Evolutionary conservation across 2,797 vertebrate species (phyloP).

Genomic region (Gadopsis marmoratus): DNA sequence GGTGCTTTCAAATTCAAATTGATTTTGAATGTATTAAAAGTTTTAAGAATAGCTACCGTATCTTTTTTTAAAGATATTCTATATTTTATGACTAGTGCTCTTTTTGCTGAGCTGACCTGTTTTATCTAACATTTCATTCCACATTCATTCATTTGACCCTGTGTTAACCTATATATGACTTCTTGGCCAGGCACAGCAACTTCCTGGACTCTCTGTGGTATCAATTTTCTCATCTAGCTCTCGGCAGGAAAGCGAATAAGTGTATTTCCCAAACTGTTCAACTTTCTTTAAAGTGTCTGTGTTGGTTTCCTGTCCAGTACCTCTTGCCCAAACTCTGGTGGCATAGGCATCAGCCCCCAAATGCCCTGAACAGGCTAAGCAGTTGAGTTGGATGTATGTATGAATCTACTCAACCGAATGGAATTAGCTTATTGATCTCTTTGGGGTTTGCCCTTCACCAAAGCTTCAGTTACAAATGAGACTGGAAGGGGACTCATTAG

Average conservation of each 20-base stretch:
- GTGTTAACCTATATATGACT: too few relatives aligned
- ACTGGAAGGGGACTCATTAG: constrained; percentile 13
- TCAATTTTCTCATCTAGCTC: background rate
- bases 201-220: background rate
- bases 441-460: background rate
- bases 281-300: background rate
- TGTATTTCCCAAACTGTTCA: constrained; percentile 3
- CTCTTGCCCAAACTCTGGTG: background rate
- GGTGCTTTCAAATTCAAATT: too few relatives aligned
- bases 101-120: too few relatives aligned
- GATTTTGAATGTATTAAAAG: too few relatives aligned
- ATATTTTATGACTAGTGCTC: too few relatives aligned
- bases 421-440: constrained; percentile 27
- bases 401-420: constrained; percentile 13
- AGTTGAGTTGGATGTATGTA: background rate
- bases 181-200: background rate
- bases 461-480: background rate
- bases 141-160: too few relatives aligned
- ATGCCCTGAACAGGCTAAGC: background rate
- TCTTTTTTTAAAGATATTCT: too few relatives aligned
- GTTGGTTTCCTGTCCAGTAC: constrained; percentile 2
- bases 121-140: too few relatives aligned
- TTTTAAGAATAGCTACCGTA: too few relatives aligned
- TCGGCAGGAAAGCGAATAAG: background rate
- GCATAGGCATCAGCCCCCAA: background rate